Conservation (phyloP, 1,140 invertebrate genomes). For the Sminthurides bifidus region DNA sequence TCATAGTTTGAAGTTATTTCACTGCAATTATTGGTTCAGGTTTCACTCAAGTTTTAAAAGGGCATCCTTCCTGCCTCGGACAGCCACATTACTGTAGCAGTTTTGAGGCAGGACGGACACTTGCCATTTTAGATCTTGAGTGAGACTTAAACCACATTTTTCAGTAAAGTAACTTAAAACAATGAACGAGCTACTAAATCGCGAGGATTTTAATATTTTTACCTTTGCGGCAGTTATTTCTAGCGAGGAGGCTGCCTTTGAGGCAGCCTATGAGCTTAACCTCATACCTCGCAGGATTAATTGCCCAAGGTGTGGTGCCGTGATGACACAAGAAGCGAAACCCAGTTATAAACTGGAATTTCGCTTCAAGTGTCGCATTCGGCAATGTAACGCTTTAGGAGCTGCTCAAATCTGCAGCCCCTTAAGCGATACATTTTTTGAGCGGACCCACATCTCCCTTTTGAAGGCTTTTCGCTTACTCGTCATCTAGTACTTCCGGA, state of each 20-base stretch:
- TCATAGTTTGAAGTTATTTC: too few species aligned
- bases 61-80: too few species aligned
- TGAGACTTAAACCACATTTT: too few species aligned
- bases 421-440: conserved; percentile 1
- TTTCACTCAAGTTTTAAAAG: too few species aligned
- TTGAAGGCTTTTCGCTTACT: neutral
- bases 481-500: neutral
- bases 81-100: too few species aligned
- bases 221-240: neutral
- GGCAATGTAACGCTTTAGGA: too few species aligned
- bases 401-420: neutral
- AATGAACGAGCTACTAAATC: too few species aligned
- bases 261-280: neutral
- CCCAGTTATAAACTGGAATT: neutral
- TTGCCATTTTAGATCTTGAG: too few species aligned
- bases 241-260: neutral
- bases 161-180: too few species aligned
- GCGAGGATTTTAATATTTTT: too few species aligned
- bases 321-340: neutral
- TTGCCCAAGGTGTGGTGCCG: neutral
- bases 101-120: too few species aligned
- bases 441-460: neutral
- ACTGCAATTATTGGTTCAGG: too few species aligned
- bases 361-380: neutral
- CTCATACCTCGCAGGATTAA: neutral